These are phyloP conservation scores for Regulus satrapa DNA, from an alignment of 2,113 vertebrate species.

Conservation along the genomic window DNA sequence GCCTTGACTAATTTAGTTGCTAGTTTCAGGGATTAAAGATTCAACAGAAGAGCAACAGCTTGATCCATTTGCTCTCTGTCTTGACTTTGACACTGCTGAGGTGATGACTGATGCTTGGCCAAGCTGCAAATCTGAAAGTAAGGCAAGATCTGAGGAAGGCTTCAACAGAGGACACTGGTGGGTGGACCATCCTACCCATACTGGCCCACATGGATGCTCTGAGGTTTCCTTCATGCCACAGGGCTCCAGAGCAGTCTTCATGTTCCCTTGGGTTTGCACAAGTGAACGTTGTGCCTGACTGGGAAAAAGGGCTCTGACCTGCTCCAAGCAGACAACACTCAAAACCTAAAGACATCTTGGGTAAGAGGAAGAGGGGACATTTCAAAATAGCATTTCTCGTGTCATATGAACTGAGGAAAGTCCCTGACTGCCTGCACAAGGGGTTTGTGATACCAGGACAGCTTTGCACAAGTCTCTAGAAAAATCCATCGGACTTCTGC, in stretches of 20 bases:
- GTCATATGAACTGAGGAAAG: background rate
- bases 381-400: background rate
- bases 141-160: background rate
- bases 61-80: background rate
- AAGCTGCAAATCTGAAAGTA: background rate
- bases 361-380: constrained; percentile 13
- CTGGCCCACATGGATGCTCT: background rate
- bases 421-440: background rate
- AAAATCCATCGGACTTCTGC: constrained; percentile 4
- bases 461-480: background rate
- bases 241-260: background rate
- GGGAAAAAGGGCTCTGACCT: background rate
- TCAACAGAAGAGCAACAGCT: background rate
- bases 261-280: background rate
- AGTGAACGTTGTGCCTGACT: background rate
- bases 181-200: background rate
- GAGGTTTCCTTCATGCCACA: background rate
- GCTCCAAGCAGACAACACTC: background rate
- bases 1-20: background rate
- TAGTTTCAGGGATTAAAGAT: background rate
- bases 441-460: background rate
- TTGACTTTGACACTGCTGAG: background rate
- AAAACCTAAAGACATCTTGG: background rate
- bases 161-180: background rate
- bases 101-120: background rate